Evolutionary conservation across 2,888 invertebrate species (phyloP).

Genomic region (Torymus tubicola): DNA sequence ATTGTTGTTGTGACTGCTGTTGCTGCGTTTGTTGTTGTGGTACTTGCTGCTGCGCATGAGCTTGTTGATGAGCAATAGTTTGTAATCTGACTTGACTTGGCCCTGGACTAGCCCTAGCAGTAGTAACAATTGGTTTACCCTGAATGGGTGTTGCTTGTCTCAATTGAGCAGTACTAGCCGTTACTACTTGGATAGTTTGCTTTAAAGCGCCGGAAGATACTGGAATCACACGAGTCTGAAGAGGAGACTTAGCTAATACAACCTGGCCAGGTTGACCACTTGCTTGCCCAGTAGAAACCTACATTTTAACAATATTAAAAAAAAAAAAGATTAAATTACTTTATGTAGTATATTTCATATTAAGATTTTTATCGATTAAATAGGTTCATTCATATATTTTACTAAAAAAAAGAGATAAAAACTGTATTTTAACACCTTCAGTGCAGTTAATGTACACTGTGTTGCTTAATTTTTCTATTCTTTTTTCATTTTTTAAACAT

Average conservation of each 20-base stretch:
- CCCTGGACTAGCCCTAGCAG: constrained; percentile 77
- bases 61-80: constrained; percentile 76
- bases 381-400: too few species aligned
- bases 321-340: too few species aligned
- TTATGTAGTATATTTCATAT: too few species aligned
- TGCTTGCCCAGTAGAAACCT: constrained; percentile 75
- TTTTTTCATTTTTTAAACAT: too few species aligned
- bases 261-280: constrained; percentile 79
- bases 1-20: neutral
- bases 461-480: too few species aligned
- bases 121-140: constrained; percentile 72
- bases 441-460: too few species aligned
- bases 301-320: neutral
- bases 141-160: constrained; percentile 71
- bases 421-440: too few species aligned
- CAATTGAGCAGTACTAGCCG: constrained; percentile 74
- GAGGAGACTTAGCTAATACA: constrained; percentile 80
- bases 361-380: too few species aligned
- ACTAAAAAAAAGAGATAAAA: too few species aligned
- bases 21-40: constrained; percentile 63
- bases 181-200: constrained; percentile 80
- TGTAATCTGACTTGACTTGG: constrained; percentile 81
- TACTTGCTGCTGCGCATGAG: constrained; percentile 65
- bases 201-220: constrained; percentile 79
- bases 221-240: constrained; percentile 82